phyloP scores from a whole-genome alignment of 2,888 invertebrate species.

The Lomographa bimaculata region DNA sequence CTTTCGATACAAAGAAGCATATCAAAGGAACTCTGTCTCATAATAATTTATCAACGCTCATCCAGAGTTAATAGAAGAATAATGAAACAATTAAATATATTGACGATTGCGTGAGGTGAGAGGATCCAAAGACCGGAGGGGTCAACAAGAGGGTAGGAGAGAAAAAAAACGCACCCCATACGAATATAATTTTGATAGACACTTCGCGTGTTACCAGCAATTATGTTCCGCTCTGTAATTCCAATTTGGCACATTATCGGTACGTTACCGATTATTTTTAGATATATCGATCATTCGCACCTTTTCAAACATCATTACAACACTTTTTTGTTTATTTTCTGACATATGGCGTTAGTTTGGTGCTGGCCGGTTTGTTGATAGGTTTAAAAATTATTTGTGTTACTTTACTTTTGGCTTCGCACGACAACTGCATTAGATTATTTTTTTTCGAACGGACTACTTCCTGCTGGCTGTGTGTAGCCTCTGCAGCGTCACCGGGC shows the following conservation, averaged over 20 bases:
- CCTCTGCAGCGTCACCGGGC: too few relatives aligned
- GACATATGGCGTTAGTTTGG: slow-evolving; percentile 45
- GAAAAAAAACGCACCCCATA: slow-evolving; percentile 61
- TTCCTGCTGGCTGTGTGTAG: too few relatives aligned
- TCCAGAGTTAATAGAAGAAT: slow-evolving; percentile 80
- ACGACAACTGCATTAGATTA: too few relatives aligned
- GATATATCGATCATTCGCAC: slow-evolving; percentile 70
- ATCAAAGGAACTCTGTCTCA: not conserved
- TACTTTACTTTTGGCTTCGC: too few relatives aligned
- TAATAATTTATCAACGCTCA: slow-evolving; percentile 63
- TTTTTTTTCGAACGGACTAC: too few relatives aligned
- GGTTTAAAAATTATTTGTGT: too few relatives aligned
- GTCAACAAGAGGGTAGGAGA: slow-evolving; percentile 53
- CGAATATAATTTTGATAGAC: slow-evolving; percentile 81
- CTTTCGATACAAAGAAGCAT: too few relatives aligned
- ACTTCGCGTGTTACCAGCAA: slow-evolving; percentile 78
- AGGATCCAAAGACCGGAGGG: slow-evolving; percentile 59
- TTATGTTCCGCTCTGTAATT: slow-evolving; percentile 65
- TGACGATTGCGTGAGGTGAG: slow-evolving; percentile 72
- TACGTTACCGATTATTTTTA: slow-evolving; percentile 67
- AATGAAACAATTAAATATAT: slow-evolving; percentile 80
- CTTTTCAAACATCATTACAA: slow-evolving; percentile 69
- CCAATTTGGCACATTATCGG: slow-evolving; percentile 80
- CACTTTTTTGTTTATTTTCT: slow-evolving; percentile 38
- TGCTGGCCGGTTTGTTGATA: slow-evolving; percentile 4